These are phyloP conservation scores for Seriola rivoliana DNA, from an alignment of 2,113 vertebrate species.

Conservation along the genomic window DNA sequence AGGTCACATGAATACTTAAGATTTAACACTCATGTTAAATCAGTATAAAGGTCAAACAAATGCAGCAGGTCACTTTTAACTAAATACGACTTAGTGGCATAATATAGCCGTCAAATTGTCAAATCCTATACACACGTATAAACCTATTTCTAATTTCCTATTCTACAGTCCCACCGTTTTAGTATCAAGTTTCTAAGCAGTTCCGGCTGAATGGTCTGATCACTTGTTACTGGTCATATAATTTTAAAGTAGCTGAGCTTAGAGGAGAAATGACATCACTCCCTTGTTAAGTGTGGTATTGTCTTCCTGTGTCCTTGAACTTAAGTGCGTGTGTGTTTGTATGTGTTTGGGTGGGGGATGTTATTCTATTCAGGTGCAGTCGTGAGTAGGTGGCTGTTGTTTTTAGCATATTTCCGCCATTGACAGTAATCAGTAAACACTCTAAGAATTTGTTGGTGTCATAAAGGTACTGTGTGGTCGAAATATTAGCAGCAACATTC, in stretches of 20 bases:
- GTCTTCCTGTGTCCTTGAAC: constrained; percentile 31
- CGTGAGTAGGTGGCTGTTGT: constrained; percentile 27
- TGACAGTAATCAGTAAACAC: constrained; percentile 20
- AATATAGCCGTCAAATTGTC: too few relatives aligned
- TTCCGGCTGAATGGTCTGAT: background rate
- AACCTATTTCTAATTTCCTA: background rate
- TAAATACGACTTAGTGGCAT: too few relatives aligned
- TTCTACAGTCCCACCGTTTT: background rate
- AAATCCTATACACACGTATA: background rate
- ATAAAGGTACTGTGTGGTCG: too few relatives aligned
- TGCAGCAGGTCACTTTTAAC: too few relatives aligned
- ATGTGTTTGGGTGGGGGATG: too few relatives aligned
- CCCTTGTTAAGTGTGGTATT: background rate
- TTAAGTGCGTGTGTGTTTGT: background rate
- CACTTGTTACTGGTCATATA: constrained; percentile 25
- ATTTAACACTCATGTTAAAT: background rate
- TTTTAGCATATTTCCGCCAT: constrained; percentile 20
- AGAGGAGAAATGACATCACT: constrained; percentile 17
- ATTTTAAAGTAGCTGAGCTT: background rate
- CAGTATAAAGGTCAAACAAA: too few relatives aligned
- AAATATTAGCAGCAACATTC: background rate
- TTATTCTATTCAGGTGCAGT: background rate
- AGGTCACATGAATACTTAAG: background rate
- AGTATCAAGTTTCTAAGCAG: background rate
- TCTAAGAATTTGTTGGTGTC: background rate